These are phyloP conservation scores for Trachelus troglodyta DNA, from an alignment of 2,888 invertebrate genomes.

Conservation along the genomic window DNA sequence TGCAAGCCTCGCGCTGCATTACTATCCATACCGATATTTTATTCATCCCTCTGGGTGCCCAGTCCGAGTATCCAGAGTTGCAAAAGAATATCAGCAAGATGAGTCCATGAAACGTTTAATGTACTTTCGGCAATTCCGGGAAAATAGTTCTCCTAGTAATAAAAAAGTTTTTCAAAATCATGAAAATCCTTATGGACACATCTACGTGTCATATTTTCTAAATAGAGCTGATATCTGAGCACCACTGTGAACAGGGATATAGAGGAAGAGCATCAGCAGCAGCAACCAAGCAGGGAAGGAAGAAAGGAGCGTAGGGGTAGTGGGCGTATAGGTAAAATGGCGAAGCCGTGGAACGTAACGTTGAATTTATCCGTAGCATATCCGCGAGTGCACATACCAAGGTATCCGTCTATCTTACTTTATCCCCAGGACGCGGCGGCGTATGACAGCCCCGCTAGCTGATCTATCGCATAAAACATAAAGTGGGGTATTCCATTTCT, in stretches of 20 bases:
- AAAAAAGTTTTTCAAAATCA: not conserved
- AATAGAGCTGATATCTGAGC: slow-evolving; percentile 31
- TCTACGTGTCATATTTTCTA: not conserved
- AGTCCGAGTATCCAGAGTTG: slow-evolving; percentile 3
- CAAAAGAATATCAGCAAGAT: not conserved
- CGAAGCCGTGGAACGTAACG: slow-evolving; percentile 60
- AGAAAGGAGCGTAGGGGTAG: slow-evolving; percentile 12
- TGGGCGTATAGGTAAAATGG: slow-evolving; percentile 52
- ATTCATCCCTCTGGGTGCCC: slow-evolving; percentile 47
- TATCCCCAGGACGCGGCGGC: slow-evolving; percentile 60
- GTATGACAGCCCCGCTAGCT: slow-evolving; percentile 63
- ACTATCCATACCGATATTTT: slow-evolving; percentile 56
- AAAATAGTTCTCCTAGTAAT: not conserved
- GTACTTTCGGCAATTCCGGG: not conserved
- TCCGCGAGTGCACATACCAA: slow-evolving; percentile 47
- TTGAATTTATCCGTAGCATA: slow-evolving; percentile 62
- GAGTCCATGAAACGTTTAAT: not conserved
- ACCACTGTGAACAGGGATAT: slow-evolving; percentile 36
- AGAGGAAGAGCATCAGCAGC: slow-evolving; percentile 9
- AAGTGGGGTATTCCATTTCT: slow-evolving; percentile 65
- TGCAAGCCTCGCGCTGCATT: slow-evolving; percentile 35
- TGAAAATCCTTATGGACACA: not conserved
- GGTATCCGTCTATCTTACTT: slow-evolving; percentile 65
- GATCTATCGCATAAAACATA: slow-evolving; percentile 66
- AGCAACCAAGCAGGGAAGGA: slow-evolving; percentile 7